Conservation (phyloP, 2,113 vertebrate genomes). For the Takifugu flavidus region DNA sequence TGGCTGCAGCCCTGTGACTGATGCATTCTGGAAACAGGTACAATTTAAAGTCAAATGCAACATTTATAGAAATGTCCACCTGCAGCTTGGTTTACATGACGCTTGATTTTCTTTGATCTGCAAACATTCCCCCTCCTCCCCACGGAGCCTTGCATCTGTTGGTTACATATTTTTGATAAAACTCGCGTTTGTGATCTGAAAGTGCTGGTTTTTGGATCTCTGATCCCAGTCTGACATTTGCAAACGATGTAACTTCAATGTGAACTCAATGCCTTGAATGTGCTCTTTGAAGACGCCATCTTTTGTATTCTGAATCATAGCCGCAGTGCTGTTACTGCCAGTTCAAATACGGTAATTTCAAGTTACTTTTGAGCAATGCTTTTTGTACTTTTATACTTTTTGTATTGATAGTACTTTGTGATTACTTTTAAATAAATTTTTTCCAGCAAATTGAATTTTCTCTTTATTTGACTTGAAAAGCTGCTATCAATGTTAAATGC, state of each 20-base stretch:
- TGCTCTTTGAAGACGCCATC: conserved; percentile 31
- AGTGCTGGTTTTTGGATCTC: conserved; percentile 18
- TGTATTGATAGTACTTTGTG: conserved; percentile 65
- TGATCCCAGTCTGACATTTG: conserved; percentile 22
- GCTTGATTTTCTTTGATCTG: conserved; percentile 7
- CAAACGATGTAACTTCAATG: conserved; percentile 47
- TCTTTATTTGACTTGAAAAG: too few species aligned
- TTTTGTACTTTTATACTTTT: conserved; percentile 70
- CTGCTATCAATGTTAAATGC: too few species aligned
- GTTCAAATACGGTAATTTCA: conserved; percentile 61
- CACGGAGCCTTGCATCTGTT: background rate
- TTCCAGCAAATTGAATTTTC: conserved; percentile 21
- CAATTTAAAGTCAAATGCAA: background rate
- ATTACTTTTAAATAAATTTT: conserved; percentile 60
- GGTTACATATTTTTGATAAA: conserved; percentile 14
- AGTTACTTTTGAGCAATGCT: conserved; percentile 56
- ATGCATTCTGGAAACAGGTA: conserved; percentile 10
- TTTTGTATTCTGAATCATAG: conserved; percentile 53
- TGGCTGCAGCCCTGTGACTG: conserved; percentile 5
- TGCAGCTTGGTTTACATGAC: conserved; percentile 13
- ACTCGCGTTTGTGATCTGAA: conserved; percentile 5
- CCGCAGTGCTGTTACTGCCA: conserved; percentile 57
- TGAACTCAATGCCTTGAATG: conserved; percentile 57
- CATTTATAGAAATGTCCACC: conserved; percentile 9
- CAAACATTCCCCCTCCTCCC: conserved; percentile 9